Evolutionary conservation across 2,888 invertebrate species (phyloP).

Genomic region (Rhagonycha fulva): DNA sequence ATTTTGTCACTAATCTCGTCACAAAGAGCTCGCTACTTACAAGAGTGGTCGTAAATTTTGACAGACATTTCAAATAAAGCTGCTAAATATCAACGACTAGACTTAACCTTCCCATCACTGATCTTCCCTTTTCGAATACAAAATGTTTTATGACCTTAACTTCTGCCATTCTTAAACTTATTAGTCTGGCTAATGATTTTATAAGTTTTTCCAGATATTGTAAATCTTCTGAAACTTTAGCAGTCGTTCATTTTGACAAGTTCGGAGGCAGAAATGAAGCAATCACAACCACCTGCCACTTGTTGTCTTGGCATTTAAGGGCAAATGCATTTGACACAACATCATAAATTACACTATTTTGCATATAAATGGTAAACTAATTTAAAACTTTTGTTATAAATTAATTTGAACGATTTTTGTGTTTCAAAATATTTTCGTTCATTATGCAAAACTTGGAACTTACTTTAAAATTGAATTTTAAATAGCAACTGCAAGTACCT

Average conservation of each 20-base stretch:
- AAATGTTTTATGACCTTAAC: conserved; percentile 23
- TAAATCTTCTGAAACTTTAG: conserved; percentile 19
- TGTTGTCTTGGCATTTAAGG: neutral
- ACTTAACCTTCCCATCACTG: conserved; percentile 20
- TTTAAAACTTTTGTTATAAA: neutral
- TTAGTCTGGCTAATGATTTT: conserved; percentile 20
- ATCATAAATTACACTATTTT: neutral
- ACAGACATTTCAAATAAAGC: conserved; percentile 32
- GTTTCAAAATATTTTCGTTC: neutral
- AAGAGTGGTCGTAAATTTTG: conserved; percentile 31
- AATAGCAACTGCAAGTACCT: neutral
- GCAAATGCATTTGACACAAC: neutral
- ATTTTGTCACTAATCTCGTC: conserved; percentile 3
- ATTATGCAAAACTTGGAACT: neutral
- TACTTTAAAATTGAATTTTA: neutral
- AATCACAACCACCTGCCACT: conserved; percentile 8
- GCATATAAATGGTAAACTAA: neutral
- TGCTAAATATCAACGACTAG: conserved; percentile 34
- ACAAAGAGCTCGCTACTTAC: conserved; percentile 27
- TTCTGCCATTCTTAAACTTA: conserved; percentile 18
- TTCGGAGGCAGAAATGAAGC: conserved; percentile 15
- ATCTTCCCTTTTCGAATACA: conserved; percentile 16
- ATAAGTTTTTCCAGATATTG: conserved; percentile 13
- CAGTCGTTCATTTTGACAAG: conserved; percentile 2
- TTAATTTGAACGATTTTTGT: neutral